Percentiles rank a stretch among this genome's conserved stretches.
Evolutionary conservation across 2,888 invertebrate genomes (phyloP).

Genomic region (Mythimna ferrago): DNA sequence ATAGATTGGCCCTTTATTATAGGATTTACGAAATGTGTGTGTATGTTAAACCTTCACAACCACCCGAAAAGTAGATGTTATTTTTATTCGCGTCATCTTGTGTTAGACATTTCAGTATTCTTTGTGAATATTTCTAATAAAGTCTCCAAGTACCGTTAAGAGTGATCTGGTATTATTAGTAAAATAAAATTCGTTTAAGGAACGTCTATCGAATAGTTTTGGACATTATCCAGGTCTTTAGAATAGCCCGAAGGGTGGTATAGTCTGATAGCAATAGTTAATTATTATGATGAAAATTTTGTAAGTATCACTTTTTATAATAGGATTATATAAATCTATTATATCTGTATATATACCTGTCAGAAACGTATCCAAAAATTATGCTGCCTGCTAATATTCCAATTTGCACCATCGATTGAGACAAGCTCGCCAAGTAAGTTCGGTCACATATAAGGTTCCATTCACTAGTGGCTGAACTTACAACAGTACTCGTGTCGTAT

Average conservation of each 20-base stretch:
- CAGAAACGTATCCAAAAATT: slow-evolving; percentile 73
- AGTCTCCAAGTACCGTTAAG: too few relatives aligned
- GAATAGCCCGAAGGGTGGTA: neutral
- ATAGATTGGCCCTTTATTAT: too few relatives aligned
- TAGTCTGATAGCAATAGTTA: neutral
- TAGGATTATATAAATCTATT: neutral
- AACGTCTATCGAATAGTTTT: neutral
- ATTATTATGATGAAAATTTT: neutral
- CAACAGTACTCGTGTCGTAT: slow-evolving; percentile 88
- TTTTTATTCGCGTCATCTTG: too few relatives aligned
- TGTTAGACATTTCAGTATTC: too few relatives aligned
- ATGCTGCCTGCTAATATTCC: slow-evolving; percentile 90
- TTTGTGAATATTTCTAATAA: too few relatives aligned
- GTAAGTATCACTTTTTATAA: neutral
- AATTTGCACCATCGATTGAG: slow-evolving; percentile 89
- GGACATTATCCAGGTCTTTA: neutral
- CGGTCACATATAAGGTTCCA: slow-evolving; percentile 91
- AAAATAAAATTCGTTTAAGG: too few relatives aligned
- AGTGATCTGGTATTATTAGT: too few relatives aligned
- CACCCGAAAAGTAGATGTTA: too few relatives aligned
- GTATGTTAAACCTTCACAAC: too few relatives aligned
- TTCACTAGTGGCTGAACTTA: slow-evolving; percentile 90
- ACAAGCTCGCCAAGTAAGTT: slow-evolving; percentile 88
- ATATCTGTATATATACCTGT: slow-evolving; percentile 14
- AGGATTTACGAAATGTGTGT: too few relatives aligned